A percentile compares a stretch with the other conserved stretches of the same genome.
phyloP scores from a whole-genome alignment of 2,888 invertebrate genomes.

The Ecdyonurus torrentis region DNA sequence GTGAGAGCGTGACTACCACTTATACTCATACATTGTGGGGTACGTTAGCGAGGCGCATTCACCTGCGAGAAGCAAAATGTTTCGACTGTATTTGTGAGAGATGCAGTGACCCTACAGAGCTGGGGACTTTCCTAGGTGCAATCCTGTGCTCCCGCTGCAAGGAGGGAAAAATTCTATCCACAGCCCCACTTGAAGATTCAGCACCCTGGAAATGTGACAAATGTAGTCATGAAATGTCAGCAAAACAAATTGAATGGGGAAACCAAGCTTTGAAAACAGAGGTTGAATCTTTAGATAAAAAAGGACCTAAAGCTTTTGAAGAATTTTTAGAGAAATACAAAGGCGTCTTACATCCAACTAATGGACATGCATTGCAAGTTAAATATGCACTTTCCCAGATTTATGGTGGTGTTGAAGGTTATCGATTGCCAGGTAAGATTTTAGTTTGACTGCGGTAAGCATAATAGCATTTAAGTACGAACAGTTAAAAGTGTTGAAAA shows the following conservation, averaged over 20 bases:
- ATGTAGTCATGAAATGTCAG: constrained; percentile 38
- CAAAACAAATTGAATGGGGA: constrained; percentile 40
- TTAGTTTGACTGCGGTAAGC: too few species aligned
- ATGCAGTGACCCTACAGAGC: constrained; percentile 62
- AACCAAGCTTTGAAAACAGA: constrained; percentile 44
- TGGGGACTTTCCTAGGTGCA: constrained; percentile 62
- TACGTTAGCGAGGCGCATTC: constrained; percentile 49
- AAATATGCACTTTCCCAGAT: constrained; percentile 52
- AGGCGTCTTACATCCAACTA: constrained; percentile 44
- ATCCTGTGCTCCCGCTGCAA: constrained; percentile 63
- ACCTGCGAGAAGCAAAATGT: constrained; percentile 56
- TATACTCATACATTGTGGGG: constrained; percentile 62
- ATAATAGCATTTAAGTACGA: too few species aligned
- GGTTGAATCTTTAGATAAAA: constrained; percentile 35
- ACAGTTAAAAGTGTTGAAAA: too few species aligned
- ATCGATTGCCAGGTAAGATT: background rate
- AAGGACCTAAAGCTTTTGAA: constrained; percentile 37
- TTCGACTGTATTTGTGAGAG: constrained; percentile 59
- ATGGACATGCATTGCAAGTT: constrained; percentile 47
- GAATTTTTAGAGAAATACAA: constrained; percentile 44
- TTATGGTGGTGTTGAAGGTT: constrained; percentile 30
- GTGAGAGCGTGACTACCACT: constrained; percentile 47
- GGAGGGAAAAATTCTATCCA: constrained; percentile 31
- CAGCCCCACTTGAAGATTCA: constrained; percentile 38
- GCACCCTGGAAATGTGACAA: constrained; percentile 47